Percentiles rank a stretch among this genome's conserved stretches.
These are phyloP conservation scores for Gobiocypris rarus DNA, from an alignment of 2,113 vertebrate genomes.

Conservation along the genomic window DNA sequence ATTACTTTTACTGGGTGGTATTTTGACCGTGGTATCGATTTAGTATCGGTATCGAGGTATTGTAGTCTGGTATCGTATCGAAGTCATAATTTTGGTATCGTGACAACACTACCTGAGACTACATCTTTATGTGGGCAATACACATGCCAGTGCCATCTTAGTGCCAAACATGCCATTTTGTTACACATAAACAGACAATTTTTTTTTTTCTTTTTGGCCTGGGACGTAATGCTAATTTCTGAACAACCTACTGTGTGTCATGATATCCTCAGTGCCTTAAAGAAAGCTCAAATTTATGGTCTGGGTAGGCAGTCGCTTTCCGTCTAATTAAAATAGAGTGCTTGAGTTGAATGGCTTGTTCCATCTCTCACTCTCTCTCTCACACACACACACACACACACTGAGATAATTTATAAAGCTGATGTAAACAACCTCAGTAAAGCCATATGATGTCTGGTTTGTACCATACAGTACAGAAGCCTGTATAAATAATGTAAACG, in stretches of 20 bases:
- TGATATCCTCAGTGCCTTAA: slow-evolving; percentile 27
- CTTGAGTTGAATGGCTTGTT: slow-evolving; percentile 43
- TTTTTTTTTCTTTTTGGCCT: background rate
- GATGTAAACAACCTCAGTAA: slow-evolving; percentile 31
- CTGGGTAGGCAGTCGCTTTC: slow-evolving; percentile 33
- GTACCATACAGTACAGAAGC: slow-evolving; percentile 2
- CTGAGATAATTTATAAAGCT: slow-evolving; percentile 34
- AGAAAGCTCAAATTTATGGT: slow-evolving; percentile 40
- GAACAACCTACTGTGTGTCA: background rate
- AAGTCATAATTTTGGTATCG: too few species aligned
- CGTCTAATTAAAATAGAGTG: slow-evolving; percentile 54
- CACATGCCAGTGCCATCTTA: too few species aligned
- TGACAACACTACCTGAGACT: background rate
- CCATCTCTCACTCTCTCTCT: slow-evolving; percentile 10
- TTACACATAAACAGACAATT: background rate
- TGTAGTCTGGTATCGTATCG: too few species aligned
- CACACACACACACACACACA: slow-evolving; percentile 13
- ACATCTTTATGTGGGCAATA: background rate
- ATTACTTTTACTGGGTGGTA: too few species aligned
- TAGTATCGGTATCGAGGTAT: too few species aligned
- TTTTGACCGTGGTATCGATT: too few species aligned
- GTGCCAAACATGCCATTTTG: background rate
- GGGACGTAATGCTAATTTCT: slow-evolving; percentile 22
- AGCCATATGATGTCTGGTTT: slow-evolving; percentile 11
- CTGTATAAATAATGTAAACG: slow-evolving; percentile 38